Conservation (phyloP, 1,140 invertebrate species). For the Drosophila orosa region DNA sequence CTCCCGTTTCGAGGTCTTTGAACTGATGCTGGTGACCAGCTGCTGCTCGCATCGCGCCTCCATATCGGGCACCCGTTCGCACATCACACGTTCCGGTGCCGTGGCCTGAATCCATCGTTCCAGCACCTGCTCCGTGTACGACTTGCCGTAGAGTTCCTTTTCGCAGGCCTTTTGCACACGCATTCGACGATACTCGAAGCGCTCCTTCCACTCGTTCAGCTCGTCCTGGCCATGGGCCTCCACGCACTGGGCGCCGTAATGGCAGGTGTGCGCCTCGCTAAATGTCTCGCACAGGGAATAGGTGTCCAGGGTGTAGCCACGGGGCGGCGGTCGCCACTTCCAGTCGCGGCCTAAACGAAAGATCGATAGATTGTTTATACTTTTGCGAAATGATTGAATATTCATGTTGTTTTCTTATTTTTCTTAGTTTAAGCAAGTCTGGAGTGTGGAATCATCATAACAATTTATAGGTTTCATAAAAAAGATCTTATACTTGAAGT, state of each 20-base stretch:
- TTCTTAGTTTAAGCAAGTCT: slow-evolving; percentile 5
- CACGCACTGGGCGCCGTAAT: slow-evolving; percentile 90
- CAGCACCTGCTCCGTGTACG: slow-evolving; percentile 88
- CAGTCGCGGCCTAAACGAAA: slow-evolving; percentile 86
- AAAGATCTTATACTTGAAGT: not conserved
- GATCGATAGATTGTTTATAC: slow-evolving; percentile 4
- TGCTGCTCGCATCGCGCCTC: slow-evolving; percentile 87
- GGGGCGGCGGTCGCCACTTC: slow-evolving; percentile 89
- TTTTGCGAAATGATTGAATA: slow-evolving; percentile 7
- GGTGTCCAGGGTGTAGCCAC: slow-evolving; percentile 86
- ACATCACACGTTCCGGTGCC: slow-evolving; percentile 86
- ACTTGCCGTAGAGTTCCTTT: slow-evolving; percentile 88
- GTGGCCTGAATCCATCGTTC: slow-evolving; percentile 87
- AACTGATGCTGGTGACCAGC: slow-evolving; percentile 87
- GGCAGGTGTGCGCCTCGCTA: slow-evolving; percentile 86
- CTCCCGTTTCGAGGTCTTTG: slow-evolving; percentile 88
- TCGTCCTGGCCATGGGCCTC: slow-evolving; percentile 90
- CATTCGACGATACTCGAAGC: slow-evolving; percentile 88
- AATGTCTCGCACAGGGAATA: slow-evolving; percentile 87
- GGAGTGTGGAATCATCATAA: slow-evolving; percentile 6
- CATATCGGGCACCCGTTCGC: slow-evolving; percentile 86
- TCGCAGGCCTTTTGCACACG: slow-evolving; percentile 88
- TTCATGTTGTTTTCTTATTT: slow-evolving; percentile 19
- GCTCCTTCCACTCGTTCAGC: slow-evolving; percentile 90
- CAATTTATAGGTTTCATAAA: not conserved